Percentiles rank a stretch among this genome's conserved stretches.
These are phyloP conservation scores for Marcusenius ussheri DNA, from an alignment of 2,113 vertebrate species.

Conservation along the genomic window DNA sequence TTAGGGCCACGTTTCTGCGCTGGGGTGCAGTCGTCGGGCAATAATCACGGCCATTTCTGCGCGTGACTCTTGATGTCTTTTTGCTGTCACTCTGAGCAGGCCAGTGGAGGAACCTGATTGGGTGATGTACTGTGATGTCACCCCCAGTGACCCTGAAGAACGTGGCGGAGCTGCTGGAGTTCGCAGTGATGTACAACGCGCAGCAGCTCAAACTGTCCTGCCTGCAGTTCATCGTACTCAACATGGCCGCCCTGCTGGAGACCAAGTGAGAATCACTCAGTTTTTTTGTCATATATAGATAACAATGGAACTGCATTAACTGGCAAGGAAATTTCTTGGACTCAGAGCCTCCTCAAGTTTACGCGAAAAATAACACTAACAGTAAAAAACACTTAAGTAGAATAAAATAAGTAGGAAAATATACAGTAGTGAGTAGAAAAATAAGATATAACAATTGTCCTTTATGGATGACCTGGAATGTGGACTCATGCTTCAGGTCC, in stretches of 20 bases:
- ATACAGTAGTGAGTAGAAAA: too few species aligned
- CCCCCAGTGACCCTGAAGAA: constrained; percentile 87
- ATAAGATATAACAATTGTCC: neutral
- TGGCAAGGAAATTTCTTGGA: too few species aligned
- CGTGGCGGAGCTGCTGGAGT: constrained; percentile 82
- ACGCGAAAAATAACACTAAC: too few species aligned
- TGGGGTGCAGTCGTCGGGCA: neutral
- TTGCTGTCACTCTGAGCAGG: neutral
- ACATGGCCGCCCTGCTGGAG: constrained; percentile 88
- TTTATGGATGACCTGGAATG: too few species aligned
- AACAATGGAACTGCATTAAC: too few species aligned
- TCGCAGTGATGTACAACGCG: constrained; percentile 82
- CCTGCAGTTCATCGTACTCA: constrained; percentile 86
- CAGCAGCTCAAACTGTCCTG: constrained; percentile 89
- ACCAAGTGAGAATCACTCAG: constrained; percentile 64
- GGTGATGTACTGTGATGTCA: neutral
- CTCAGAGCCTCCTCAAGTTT: too few species aligned
- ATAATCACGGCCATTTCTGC: neutral
- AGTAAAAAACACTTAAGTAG: too few species aligned
- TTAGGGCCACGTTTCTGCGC: neutral
- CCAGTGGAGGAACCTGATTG: neutral
- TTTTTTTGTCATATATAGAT: too few species aligned
- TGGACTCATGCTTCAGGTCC: neutral
- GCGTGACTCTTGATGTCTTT: neutral
- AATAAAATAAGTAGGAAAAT: too few species aligned